Base-by-base conservation (phyloP, 2,113 vertebrate genomes). In the Eulemur rufifrons region DNA sequence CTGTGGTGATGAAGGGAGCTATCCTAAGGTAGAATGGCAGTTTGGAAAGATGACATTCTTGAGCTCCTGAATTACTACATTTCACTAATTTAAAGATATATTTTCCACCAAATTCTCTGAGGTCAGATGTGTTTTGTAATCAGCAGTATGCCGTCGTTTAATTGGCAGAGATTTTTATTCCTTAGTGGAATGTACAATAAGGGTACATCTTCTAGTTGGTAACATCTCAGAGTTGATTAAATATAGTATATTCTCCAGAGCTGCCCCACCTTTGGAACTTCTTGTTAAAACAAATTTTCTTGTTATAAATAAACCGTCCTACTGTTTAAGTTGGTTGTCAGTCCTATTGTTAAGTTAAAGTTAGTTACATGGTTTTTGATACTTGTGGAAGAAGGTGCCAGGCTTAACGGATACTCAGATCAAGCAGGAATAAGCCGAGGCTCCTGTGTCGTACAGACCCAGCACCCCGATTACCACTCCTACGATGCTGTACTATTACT, bases 391-490 rank as follows among this genome's bases (percentile, higher is more conserved):
- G 50, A 47, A 59, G 14, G 56, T 20, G 27, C 37, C 47, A 45
- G 63, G 68, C 3, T 21, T 50, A 32, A 50, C 13, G 12, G 47
- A 84, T 0, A 20, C 2, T 11, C 27, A 15, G 34, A 45, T 78
- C 42, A 18, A 47, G 25, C 21, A 17, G 42, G 69, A 27, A 47
- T 4, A 29, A 9, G 32, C 27, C 2, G 59, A 32, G 54, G 56
- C 42, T 68, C 47, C 61, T 2, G 5, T 1, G 34, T 25, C 85
- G 15, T 0, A 8, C 34, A 0, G 2, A 34, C 42, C 25, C 21
- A n/a, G 14, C 8, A 27, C 4, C 50, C 20, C 12, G 13, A 32
- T 5, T 10, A 27, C 64, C 45, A 3, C 0, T 45, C 74, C 25
- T 8, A 21, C 14, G 18, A 34, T 4, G 2, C 2, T 2, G 25